These are phyloP conservation scores for Aphaenogaster ashmeadi DNA, from an alignment of 1,140 invertebrate genomes.

Conservation along the genomic window DNA sequence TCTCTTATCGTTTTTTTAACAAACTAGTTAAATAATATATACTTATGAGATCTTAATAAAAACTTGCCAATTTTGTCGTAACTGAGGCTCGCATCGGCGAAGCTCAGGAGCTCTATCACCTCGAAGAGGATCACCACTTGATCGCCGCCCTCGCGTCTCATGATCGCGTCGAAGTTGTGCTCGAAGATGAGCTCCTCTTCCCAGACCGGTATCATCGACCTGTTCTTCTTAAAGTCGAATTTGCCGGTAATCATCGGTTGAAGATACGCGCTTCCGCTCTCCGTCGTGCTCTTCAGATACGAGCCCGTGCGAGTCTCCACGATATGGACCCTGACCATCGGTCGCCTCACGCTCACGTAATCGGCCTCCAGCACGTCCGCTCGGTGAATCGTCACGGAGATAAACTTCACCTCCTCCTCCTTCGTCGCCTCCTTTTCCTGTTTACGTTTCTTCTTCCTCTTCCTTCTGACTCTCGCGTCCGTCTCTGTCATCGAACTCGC, in stretches of 20 bases:
- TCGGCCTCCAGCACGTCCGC: constrained; percentile 81
- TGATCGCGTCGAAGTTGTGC: constrained; percentile 88
- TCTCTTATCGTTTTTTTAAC: background rate
- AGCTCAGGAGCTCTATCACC: constrained; percentile 87
- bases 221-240: constrained; percentile 83
- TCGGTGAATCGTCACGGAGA: constrained; percentile 81
- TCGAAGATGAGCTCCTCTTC: constrained; percentile 90
- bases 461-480: constrained; percentile 15
- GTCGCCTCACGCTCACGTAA: constrained; percentile 81
- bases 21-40: background rate
- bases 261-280: constrained; percentile 63
- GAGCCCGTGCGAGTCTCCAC: constrained; percentile 80
- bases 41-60: background rate
- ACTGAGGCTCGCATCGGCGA: constrained; percentile 81
- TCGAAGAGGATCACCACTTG: constrained; percentile 89
- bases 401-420: constrained; percentile 71
- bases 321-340: constrained; percentile 85
- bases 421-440: constrained; percentile 67
- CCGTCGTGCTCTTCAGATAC: constrained; percentile 77
- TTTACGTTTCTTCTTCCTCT: constrained; percentile 63
- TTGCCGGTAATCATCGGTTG: constrained; percentile 82
- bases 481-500: background rate
- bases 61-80: constrained; percentile 84
- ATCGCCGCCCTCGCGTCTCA: constrained; percentile 80
- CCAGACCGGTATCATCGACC: constrained; percentile 88